A percentile compares a stretch with the other conserved stretches of the same genome.
Conservation (phyloP, 2,888 invertebrate species). For the Brachyptera putata region DNA sequence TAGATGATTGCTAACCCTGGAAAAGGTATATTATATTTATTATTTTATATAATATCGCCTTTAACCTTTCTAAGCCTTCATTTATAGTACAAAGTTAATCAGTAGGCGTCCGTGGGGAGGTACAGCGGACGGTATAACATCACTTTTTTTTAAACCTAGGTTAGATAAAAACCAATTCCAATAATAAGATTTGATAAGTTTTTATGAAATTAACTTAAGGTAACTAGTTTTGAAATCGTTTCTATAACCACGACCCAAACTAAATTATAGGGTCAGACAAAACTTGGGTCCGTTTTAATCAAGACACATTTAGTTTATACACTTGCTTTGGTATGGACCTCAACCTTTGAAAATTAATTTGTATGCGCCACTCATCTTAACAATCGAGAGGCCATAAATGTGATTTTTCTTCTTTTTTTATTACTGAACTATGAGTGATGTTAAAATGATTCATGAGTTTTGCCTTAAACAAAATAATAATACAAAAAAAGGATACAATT, state of each 20-base stretch:
- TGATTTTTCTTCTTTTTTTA: conserved; percentile 21
- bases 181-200: conserved; percentile 23
- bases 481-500: conserved; percentile 6
- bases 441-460: conserved; percentile 24
- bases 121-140: conserved; percentile 20
- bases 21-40: too few relatives aligned
- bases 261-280: conserved; percentile 27
- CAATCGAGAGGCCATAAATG: conserved; percentile 18
- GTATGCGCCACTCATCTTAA: conserved; percentile 22
- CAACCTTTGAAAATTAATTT: conserved; percentile 22
- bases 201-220: conserved; percentile 17
- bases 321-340: conserved; percentile 14
- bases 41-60: too few relatives aligned
- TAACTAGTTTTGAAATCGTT: conserved; percentile 16
- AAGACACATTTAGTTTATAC: conserved; percentile 20
- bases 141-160: conserved; percentile 21
- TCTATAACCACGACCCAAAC: conserved; percentile 20
- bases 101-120: conserved; percentile 6
- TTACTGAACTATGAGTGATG: conserved; percentile 26
- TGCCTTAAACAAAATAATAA: conserved; percentile 16
- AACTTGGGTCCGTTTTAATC: conserved; percentile 17
- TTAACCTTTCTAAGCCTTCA: too few relatives aligned
- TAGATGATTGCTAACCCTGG: too few relatives aligned
- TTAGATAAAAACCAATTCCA: conserved; percentile 15
- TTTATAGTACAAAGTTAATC: neutral